Evolutionary conservation across 1,140 invertebrate species (phyloP), one percentile per base, ranked within the genome.

Genomic region (Pantala flavescens): DNA sequence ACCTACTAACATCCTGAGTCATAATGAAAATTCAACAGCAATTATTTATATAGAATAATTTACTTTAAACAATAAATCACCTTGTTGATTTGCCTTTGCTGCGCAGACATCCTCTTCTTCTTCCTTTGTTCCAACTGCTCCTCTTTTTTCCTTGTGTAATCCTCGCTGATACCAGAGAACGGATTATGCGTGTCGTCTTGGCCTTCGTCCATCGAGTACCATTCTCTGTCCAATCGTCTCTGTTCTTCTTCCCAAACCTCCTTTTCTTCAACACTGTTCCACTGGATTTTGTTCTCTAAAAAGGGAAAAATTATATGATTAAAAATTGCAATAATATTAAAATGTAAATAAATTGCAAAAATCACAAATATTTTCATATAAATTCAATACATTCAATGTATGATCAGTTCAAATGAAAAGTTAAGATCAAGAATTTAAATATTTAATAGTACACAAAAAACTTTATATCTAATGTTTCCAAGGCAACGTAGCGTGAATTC

Each of bases 171-270:
- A 74, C 91, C 90, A 9, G 90, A 87, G 83, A 99, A 99, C 0
- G 96, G 95, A 83, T 96, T 96, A 70, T 93, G 90, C 78, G 95
- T 92, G 76, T 97, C 94, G 79, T 98, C 95, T 80, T 76, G 78
- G 79, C 92, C 96, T 84, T 95, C 94, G 79, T 96, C 96, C 82
- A 98, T 90, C 73, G 90, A 91, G 81, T 99, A 99, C 97, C 98
- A 99, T 79, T 98, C 96, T 73, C 97, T 84, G 80, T 99, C 98
- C 5, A 99, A 80, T 72, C 95, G 87, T 77, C 91, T 91, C 83
- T 98, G 93, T 78, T 98, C 96, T 80, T 95, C 91, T 81, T 98
- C 94, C 95, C 95, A 98, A 43, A 91, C 83, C 49, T 91, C 87
- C 42, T 89, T 86, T 49, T 96, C 93, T 70, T 91, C 88, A 19